Evolutionary conservation across 92 coral and sea anemone genomes (phyloP), one percentile per base, ranked within the genome.

Genomic region (Hydrozoanthus gracilis): DNA sequence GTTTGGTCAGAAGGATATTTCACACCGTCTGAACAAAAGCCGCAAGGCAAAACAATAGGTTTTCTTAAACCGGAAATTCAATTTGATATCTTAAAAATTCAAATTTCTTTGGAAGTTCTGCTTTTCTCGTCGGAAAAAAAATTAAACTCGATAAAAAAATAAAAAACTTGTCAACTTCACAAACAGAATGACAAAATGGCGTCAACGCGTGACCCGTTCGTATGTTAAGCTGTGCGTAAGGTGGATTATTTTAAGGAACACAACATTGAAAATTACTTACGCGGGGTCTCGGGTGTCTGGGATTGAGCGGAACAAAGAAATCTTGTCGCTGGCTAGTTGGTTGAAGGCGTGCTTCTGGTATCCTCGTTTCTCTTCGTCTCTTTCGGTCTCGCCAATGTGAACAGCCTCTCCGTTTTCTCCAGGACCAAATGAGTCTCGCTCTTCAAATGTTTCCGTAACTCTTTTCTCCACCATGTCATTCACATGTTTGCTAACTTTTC

Each of bases 331-430:
- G 48, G 91, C 98, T 27, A 92, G 88, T 76, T 95, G 94, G 60
- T 95, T 95, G 51, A 95, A 95, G 46, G 98, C 95, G 67, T 92
- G 93, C 73, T 95, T 89, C 5, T 50, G 77, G 79, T 93, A 95
- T 15, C 98, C 98, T 15, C 84, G 92, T 67, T 88, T 92, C 52
- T 95, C 98, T n/a, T 84, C 79, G 14, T 77, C 69, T 54, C 93
- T 92, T 82, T 95, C 98, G 62, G 66, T 68, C 9, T 60, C 90
- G 44, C 69, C 48, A 71, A 90, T 86, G 6, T 71, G 66, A 44
- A 96, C 99, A 6, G 97, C 97, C 45, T 79, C 90, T 46, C 98
- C 98, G 54, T 89, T 64, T 77, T 95, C 98, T 4, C 98, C 98
- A 11, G 95, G 98, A 12, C 95, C 98, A 75, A 89, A 82, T 60